These are phyloP conservation scores for Actinernus sp. DNA, from an alignment of 92 coral and sea anemone species.

Conservation along the genomic window DNA sequence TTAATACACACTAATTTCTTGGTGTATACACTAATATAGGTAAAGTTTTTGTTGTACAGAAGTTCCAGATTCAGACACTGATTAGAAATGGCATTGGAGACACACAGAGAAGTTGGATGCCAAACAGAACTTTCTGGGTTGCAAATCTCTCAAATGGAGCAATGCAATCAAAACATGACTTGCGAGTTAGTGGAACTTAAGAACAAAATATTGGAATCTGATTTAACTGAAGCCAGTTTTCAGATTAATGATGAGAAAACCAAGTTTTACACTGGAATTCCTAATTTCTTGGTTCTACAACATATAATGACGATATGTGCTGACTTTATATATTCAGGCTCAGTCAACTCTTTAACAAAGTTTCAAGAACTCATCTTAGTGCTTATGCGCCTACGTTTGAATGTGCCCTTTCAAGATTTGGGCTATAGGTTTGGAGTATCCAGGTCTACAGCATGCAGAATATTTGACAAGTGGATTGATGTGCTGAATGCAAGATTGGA, in stretches of 20 bases:
- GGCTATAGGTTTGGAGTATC: constrained; percentile 7
- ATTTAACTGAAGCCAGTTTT: constrained; percentile 21
- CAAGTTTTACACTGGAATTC: too few species aligned
- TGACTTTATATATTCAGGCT: constrained; percentile 6
- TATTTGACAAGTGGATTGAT: constrained; percentile 58
- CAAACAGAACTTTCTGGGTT: constrained; percentile 19
- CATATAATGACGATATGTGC: constrained; percentile 13
- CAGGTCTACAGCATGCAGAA: constrained; percentile 17
- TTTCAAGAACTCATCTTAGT: constrained; percentile 25
- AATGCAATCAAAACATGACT: constrained; percentile 16
- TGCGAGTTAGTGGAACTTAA: constrained; percentile 18
- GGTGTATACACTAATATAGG: too few species aligned
- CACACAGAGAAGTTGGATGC: constrained; percentile 7
- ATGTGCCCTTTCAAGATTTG: constrained; percentile 20
- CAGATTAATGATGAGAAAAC: constrained; percentile 24
- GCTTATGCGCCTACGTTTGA: constrained; percentile 18
- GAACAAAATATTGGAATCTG: too few species aligned
- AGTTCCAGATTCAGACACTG: too few species aligned
- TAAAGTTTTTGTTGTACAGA: too few species aligned
- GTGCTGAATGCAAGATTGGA: constrained; percentile 28
- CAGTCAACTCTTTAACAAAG: constrained; percentile 4
- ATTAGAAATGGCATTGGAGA: too few species aligned
- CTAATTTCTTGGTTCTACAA: constrained; percentile 19
- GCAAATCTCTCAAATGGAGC: constrained; percentile 17
- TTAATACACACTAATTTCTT: too few species aligned